Evolutionary conservation across 2,113 vertebrate species (phyloP), one percentile per base, ranked within the genome.

Genomic region (Campylorhamphus procurvoides): DNA sequence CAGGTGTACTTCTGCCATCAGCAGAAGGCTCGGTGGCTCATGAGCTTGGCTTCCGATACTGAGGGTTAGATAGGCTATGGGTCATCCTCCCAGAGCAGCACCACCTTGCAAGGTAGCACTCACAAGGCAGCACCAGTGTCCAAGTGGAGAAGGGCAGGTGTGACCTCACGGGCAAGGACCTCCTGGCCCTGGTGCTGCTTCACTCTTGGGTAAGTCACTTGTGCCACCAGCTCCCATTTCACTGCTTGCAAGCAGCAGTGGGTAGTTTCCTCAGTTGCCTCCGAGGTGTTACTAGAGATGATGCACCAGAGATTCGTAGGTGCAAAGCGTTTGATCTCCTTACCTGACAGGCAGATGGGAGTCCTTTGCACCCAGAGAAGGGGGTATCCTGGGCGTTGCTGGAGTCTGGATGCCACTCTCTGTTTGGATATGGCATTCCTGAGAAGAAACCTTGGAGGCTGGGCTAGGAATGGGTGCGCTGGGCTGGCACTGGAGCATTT

Each of bases 301-400:
- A 53, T 89, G 68, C 37, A 77, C 80, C 76, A 85, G 87, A 81
- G 56, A 86, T 84, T 40, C 5, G 12, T 87, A 79, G 74, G 29
- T 64, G 69, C 17, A 6, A 49, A 83, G 71, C 9, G 1, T 89
- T 87, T 89, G 76, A 71, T 89, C 69, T 89, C 68, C 63, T 18
- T 87, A 73, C 62, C 66, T 82, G 64, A 53, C 37, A 40, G 66
- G 66, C 0, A 0, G 42, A 46, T 68, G 37, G 42, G 25, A 89
- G n/a, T 33, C 50, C 31, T 69, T 76, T 68, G 66, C 47, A 49
- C n/a, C 37, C 64, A 46, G 37, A 49, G 55, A 14, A 80, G 19
- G 47, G 15, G 17, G 3, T 50, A 29, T 47, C 42, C 11, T 0
- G 0, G 12, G 49, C 3, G 0, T 79, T 89, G 55, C 55, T 69